Evolutionary conservation across 2,888 invertebrate species (phyloP).

Genomic region (Antitype chi): DNA sequence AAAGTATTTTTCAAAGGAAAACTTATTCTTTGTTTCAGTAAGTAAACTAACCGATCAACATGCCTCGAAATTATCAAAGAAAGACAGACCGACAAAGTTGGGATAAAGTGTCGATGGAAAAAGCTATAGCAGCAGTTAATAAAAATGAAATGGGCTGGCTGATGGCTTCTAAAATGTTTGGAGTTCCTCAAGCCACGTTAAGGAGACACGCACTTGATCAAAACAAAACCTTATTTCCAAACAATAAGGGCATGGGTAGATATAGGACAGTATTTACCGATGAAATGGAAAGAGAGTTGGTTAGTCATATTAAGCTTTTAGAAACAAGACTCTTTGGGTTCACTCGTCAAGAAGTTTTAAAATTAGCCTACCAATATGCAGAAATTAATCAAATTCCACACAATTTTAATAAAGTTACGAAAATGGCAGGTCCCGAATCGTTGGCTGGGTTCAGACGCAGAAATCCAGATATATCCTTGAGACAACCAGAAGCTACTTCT

Average conservation of each 20-base stretch:
- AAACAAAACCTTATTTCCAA: too few species aligned
- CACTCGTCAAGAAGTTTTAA: slow-evolving; percentile 1
- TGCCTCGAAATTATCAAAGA: too few species aligned
- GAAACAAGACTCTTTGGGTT: not conserved
- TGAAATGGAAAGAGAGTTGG: not conserved
- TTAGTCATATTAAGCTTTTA: not conserved
- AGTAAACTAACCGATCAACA: too few species aligned
- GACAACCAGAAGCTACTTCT: slow-evolving; percentile 15
- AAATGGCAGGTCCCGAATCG: not conserved
- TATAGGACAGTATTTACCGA: not conserved
- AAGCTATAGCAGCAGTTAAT: too few species aligned
- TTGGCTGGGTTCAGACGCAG: slow-evolving; percentile 7
- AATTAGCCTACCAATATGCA: slow-evolving; percentile 1
- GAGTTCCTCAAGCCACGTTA: not conserved
- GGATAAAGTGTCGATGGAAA: too few species aligned
- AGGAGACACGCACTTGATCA: not conserved
- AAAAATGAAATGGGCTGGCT: too few species aligned
- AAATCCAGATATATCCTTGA: slow-evolving; percentile 1
- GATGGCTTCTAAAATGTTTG: too few species aligned
- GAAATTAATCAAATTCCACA: not conserved
- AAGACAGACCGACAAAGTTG: too few species aligned
- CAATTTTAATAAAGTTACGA: slow-evolving; percentile 2
- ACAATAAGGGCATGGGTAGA: not conserved
- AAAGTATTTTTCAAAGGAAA: too few species aligned
- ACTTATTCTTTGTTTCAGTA: too few species aligned